Evolutionary conservation across 2,888 invertebrate species (phyloP).

Genomic region (Pyralis farinalis): DNA sequence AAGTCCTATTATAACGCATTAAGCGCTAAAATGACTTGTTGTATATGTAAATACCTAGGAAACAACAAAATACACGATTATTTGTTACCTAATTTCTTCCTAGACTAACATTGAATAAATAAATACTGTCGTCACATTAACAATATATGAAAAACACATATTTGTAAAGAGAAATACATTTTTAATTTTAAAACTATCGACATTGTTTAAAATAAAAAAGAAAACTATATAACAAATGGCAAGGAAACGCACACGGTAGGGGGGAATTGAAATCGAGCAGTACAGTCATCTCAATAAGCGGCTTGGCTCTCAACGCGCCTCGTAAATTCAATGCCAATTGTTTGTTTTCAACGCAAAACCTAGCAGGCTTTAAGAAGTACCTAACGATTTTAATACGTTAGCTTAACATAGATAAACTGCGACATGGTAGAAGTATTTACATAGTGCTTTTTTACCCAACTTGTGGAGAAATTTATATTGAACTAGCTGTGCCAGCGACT

Average conservation of each 20-base stretch:
- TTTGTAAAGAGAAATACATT: not conserved
- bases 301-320: slow-evolving; percentile 61
- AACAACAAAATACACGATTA: too few relatives aligned
- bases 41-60: too few relatives aligned
- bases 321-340: slow-evolving; percentile 68
- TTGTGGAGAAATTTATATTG: too few relatives aligned
- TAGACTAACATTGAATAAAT: too few relatives aligned
- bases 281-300: slow-evolving; percentile 67
- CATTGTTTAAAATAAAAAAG: not conserved
- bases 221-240: slow-evolving; percentile 1
- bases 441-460: too few relatives aligned
- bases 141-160: too few relatives aligned
- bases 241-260: slow-evolving; percentile 21
- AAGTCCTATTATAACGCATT: too few relatives aligned
- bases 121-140: too few relatives aligned
- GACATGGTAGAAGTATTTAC: too few relatives aligned
- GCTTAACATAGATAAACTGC: slow-evolving; percentile 24
- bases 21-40: too few relatives aligned
- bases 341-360: slow-evolving; percentile 62
- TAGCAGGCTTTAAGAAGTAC: slow-evolving; percentile 41
- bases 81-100: too few relatives aligned
- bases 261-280: slow-evolving; percentile 54
- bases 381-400: slow-evolving; percentile 16
- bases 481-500: too few relatives aligned
- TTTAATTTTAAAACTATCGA: not conserved